Percentiles rank a stretch among this genome's conserved stretches.
These are phyloP conservation scores for Melanargia galathea DNA, from an alignment of 2,888 invertebrate genomes.

Conservation along the genomic window DNA sequence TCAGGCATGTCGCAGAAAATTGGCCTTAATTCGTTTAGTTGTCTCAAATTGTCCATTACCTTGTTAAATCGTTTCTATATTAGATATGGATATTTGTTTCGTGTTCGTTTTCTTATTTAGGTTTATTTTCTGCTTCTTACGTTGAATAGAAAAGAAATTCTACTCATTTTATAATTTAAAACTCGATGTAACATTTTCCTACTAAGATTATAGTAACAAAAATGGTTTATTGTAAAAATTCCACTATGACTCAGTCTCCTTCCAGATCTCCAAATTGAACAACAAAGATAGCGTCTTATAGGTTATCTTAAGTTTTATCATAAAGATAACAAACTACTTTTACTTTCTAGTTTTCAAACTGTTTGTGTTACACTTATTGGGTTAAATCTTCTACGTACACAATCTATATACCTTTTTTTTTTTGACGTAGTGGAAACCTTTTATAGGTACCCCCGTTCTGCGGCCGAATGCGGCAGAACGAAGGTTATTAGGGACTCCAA, in stretches of 20 bases:
- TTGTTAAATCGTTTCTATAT: neutral
- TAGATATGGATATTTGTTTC: neutral
- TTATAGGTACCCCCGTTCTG: too few relatives aligned
- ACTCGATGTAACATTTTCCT: too few relatives aligned
- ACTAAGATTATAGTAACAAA: neutral
- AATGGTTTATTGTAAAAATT: conserved; percentile 23
- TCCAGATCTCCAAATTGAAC: conserved; percentile 34
- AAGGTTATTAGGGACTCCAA: too few relatives aligned
- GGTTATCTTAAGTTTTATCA: conserved; percentile 32
- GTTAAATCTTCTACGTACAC: neutral
- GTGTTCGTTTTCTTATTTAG: neutral
- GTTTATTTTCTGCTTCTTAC: neutral
- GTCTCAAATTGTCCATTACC: conserved; percentile 8
- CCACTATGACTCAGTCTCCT: conserved; percentile 30
- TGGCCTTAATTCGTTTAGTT: conserved; percentile 20
- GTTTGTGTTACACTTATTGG: neutral
- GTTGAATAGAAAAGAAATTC: neutral
- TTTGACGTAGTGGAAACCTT: too few relatives aligned
- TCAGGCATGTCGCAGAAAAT: conserved; percentile 28
- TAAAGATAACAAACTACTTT: conserved; percentile 26
- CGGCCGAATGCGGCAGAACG: too few relatives aligned
- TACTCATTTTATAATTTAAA: neutral
- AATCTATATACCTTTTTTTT: too few relatives aligned
- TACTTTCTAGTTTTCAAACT: conserved; percentile 14
- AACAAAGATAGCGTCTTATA: conserved; percentile 31